Evolutionary conservation across 2,797 vertebrate genomes (phyloP).

Genomic region (Xiphorhynchus erythropygius): DNA sequence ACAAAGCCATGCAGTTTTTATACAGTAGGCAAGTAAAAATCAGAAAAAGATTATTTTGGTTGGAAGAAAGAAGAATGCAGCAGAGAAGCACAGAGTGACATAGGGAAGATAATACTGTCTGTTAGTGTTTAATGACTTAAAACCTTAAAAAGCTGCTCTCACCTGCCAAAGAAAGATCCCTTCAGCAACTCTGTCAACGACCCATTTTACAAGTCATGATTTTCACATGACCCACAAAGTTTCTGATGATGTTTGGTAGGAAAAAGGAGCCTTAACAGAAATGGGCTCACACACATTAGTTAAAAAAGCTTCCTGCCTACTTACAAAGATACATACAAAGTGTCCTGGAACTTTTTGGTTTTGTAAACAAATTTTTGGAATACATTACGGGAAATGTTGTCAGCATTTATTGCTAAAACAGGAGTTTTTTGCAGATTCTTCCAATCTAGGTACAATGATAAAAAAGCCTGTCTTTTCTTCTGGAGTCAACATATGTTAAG

Average conservation of each 20-base stretch:
- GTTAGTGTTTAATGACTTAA: constrained; percentile 2
- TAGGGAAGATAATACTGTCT: not conserved
- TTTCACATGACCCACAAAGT: not conserved
- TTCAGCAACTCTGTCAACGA: not conserved
- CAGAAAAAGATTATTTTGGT: not conserved
- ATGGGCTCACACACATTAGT: not conserved
- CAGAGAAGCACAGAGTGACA: not conserved
- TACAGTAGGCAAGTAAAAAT: not conserved
- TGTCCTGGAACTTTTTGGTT: constrained; percentile 51
- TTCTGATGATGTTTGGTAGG: not conserved
- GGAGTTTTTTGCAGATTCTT: not conserved
- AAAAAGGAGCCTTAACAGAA: not conserved
- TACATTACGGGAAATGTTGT: not conserved
- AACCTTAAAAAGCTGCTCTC: not conserved
- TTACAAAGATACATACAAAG: constrained; percentile 43
- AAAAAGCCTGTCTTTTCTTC: not conserved
- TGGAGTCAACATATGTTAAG: not conserved
- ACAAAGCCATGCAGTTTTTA: not conserved
- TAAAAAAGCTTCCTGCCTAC: constrained; percentile 45
- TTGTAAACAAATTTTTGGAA: constrained; percentile 67
- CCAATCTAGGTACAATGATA: not conserved
- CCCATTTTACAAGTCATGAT: not conserved
- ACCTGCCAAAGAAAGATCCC: not conserved
- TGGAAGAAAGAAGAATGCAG: not conserved
- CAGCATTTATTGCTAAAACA: not conserved